Percentiles rank a stretch among this genome's conserved stretches.
phyloP scores from a whole-genome alignment of 2,113 vertebrate species.

The Anseranas semipalmata region DNA sequence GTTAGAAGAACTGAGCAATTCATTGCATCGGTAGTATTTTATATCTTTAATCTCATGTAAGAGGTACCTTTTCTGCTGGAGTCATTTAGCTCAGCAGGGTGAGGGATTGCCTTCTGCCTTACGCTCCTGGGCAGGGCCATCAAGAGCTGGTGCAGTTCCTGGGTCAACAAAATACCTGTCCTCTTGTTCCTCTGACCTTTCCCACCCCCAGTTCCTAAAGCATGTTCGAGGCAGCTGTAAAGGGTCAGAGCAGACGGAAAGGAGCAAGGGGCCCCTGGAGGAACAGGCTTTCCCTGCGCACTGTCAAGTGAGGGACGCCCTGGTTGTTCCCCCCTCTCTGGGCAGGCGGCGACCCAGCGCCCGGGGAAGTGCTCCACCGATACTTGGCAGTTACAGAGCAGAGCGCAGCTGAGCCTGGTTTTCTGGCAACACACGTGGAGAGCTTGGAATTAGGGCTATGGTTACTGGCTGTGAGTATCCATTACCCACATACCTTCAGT shows the following conservation, averaged over 20 bases:
- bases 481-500: neutral
- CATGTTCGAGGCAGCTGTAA: neutral
- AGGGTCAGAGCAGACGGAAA: neutral
- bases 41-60: neutral
- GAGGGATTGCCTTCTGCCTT: neutral
- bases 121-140: neutral
- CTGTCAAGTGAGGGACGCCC: neutral
- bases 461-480: neutral
- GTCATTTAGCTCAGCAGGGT: neutral
- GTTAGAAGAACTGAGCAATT: neutral
- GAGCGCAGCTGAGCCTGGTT: neutral
- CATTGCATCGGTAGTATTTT: neutral
- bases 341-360: neutral
- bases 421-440: neutral
- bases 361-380: neutral
- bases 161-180: neutral
- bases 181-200: neutral
- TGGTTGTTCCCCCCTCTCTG: neutral
- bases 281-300: neutral
- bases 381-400: accelerated
- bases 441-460: neutral
- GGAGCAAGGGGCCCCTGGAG: neutral
- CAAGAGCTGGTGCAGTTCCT: neutral
- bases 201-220: neutral
- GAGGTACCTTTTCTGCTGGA: neutral